These are phyloP conservation scores for Cygnus buccinator DNA, from an alignment of 2,113 vertebrate genomes.

Conservation along the genomic window DNA sequence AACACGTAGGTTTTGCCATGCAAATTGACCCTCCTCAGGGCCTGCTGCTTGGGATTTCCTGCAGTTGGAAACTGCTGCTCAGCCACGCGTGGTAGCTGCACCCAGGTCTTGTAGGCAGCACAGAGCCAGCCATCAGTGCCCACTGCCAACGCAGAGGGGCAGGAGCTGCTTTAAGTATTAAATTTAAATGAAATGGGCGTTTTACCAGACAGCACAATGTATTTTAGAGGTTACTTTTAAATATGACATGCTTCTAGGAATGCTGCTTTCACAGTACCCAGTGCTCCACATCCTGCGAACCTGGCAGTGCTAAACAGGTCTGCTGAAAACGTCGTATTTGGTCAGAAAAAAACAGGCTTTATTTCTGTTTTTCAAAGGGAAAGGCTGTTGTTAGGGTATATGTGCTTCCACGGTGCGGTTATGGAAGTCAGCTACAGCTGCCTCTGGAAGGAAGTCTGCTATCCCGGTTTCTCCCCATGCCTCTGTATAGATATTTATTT, in stretches of 20 bases:
- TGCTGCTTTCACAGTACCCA: neutral
- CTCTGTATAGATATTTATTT: neutral
- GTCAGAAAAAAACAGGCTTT: neutral
- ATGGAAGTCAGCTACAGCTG: neutral
- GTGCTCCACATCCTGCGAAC: neutral
- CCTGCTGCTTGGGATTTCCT: neutral
- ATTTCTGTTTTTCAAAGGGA: neutral
- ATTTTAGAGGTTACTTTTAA: neutral
- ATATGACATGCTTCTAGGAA: neutral
- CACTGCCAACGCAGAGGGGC: too few relatives aligned
- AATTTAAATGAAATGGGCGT: neutral
- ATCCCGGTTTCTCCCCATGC: neutral
- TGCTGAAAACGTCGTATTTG: neutral
- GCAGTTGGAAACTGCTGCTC: neutral
- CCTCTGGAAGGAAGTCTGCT: neutral
- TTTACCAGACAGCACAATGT: neutral
- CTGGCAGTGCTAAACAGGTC: neutral
- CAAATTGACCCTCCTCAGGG: neutral
- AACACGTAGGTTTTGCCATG: rapidly evolving
- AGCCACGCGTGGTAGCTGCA: neutral
- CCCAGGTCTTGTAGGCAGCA: too few relatives aligned
- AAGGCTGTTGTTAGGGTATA: rapidly evolving
- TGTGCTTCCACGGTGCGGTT: neutral
- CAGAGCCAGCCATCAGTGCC: too few relatives aligned
- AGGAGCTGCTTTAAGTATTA: neutral